Conservation (phyloP, 2,797 vertebrate genomes). For the Fistularia commersonii region DNA sequence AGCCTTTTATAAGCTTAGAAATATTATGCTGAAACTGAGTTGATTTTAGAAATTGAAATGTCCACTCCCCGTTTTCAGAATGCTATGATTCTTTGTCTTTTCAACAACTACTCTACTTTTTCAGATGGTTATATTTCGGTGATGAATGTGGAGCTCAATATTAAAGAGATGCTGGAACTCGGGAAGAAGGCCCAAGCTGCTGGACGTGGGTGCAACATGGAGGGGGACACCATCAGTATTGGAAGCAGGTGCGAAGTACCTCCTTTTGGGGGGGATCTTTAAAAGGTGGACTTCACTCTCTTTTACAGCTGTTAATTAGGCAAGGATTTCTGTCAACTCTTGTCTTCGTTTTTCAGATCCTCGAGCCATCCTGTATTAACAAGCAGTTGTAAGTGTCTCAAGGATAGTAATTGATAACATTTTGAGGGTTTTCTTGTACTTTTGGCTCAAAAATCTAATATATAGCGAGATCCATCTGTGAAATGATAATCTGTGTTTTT, state of each 20-base stretch:
- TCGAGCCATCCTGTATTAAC: slow-evolving; percentile 65
- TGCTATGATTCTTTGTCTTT: too few species aligned
- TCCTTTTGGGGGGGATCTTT: neutral
- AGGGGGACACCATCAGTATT: slow-evolving; percentile 70
- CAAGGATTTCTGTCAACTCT: too few species aligned
- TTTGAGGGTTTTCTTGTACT: too few species aligned
- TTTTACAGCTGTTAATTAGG: too few species aligned
- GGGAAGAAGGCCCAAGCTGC: slow-evolving; percentile 73
- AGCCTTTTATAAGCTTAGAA: too few species aligned
- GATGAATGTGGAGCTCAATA: slow-evolving; percentile 72
- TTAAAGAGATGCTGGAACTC: slow-evolving; percentile 73
- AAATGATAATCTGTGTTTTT: too few species aligned
- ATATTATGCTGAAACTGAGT: too few species aligned
- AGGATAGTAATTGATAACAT: too few species aligned
- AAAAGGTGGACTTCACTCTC: neutral
- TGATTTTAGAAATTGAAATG: too few species aligned
- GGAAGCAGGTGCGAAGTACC: slow-evolving; percentile 67
- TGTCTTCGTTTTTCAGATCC: slow-evolving; percentile 61
- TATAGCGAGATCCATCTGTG: neutral
- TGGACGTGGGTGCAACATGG: slow-evolving; percentile 52
- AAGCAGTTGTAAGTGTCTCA: slow-evolving; percentile 76
- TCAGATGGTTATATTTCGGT: slow-evolving; percentile 75
- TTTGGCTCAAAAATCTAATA: too few species aligned
- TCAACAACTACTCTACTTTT: slow-evolving; percentile 8
- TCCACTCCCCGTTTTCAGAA: too few species aligned